These are phyloP conservation scores for Crocallis elinguaria DNA, from an alignment of 2,888 invertebrate species.

Conservation along the genomic window DNA sequence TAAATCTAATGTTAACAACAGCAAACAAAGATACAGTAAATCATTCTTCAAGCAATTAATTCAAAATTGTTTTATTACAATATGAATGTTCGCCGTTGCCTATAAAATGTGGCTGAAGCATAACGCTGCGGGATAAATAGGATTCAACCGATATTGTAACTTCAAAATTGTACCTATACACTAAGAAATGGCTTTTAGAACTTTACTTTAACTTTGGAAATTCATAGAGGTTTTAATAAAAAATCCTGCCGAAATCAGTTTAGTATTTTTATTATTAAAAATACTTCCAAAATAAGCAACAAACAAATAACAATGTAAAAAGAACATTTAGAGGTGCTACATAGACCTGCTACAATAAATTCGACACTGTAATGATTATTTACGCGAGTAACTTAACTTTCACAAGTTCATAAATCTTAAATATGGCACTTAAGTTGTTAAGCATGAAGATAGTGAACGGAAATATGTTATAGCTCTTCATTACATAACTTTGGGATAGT, in stretches of 20 bases:
- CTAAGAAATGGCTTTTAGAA: slow-evolving; percentile 55
- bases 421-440: slow-evolving; percentile 61
- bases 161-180: slow-evolving; percentile 32
- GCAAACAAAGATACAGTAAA: too few species aligned
- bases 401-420: slow-evolving; percentile 43
- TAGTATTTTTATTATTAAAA: slow-evolving; percentile 76
- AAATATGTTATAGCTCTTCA: slow-evolving; percentile 3
- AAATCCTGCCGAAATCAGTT: slow-evolving; percentile 69
- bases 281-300: slow-evolving; percentile 84
- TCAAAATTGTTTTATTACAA: neutral
- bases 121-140: slow-evolving; percentile 11
- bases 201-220: slow-evolving; percentile 51
- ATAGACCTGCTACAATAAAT: slow-evolving; percentile 63
- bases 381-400: slow-evolving; percentile 28
- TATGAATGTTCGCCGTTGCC: neutral
- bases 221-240: slow-evolving; percentile 73
- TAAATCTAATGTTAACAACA: too few species aligned
- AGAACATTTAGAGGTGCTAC: slow-evolving; percentile 67
- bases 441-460: slow-evolving; percentile 24
- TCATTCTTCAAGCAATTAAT: too few species aligned
- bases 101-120: neutral
- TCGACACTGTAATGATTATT: slow-evolving; percentile 66
- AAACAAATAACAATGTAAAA: slow-evolving; percentile 83
- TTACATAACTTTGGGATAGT: slow-evolving; percentile 16
- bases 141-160: slow-evolving; percentile 6